Percentiles rank a stretch among this genome's conserved stretches.
These are phyloP conservation scores for Melanaphis sacchari DNA, from an alignment of 1,140 invertebrate species.

Conservation along the genomic window DNA sequence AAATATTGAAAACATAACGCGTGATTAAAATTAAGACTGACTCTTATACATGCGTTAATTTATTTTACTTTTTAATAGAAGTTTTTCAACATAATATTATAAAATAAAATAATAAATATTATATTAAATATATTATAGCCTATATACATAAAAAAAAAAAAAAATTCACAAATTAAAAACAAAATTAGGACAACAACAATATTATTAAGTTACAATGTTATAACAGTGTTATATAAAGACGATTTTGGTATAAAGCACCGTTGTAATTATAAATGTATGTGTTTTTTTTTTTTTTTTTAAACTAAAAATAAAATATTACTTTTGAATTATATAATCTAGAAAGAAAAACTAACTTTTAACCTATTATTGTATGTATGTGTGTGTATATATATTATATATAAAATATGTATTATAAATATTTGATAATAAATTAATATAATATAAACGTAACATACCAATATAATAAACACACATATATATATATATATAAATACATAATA, in stretches of 20 bases:
- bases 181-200: slow-evolving; percentile 54
- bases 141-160: slow-evolving; percentile 53
- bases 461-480: neutral
- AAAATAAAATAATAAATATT: slow-evolving; percentile 36
- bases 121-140: neutral
- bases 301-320: slow-evolving; percentile 31
- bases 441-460: no score
- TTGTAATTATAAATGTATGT: slow-evolving; percentile 28
- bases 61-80: slow-evolving; percentile 44
- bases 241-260: slow-evolving; percentile 54
- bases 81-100: slow-evolving; percentile 43
- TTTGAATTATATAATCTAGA: slow-evolving; percentile 16
- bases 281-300: neutral
- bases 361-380: neutral
- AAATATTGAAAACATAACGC: neutral
- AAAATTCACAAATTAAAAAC: slow-evolving; percentile 49
- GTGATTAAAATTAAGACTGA: neutral
- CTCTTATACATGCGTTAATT: slow-evolving; percentile 33
- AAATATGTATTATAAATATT: neutral
- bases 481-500: neutral
- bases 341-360: neutral
- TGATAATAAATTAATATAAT: no score
- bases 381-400: neutral
- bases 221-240: slow-evolving; percentile 56
- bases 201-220: slow-evolving; percentile 52